Evolutionary conservation across 2,113 vertebrate species (phyloP).

Genomic region (Salminus brasiliensis): DNA sequence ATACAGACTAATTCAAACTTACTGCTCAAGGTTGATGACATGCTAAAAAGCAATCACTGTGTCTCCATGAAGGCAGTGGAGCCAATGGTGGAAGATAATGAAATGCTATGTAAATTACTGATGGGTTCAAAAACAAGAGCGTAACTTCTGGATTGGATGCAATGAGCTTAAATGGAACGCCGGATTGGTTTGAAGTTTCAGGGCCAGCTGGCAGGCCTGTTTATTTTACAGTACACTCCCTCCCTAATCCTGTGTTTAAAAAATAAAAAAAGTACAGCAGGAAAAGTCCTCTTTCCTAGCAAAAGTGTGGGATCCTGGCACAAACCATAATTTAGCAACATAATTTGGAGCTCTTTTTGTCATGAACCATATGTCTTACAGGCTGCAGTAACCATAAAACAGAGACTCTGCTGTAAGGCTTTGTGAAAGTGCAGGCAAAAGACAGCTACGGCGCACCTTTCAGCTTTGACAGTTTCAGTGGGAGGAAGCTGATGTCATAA

Average conservation of each 20-base stretch:
- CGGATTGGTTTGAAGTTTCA: neutral
- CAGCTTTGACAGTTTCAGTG: constrained; percentile 41
- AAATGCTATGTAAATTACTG: neutral
- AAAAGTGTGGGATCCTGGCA: neutral
- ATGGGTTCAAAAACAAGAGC: constrained; percentile 7
- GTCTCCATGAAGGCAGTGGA: neutral
- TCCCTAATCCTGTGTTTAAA: neutral
- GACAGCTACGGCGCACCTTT: neutral
- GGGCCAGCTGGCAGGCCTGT: neutral
- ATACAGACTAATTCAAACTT: constrained; percentile 13
- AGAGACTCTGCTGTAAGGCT: neutral
- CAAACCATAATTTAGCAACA: neutral
- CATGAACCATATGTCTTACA: neutral
- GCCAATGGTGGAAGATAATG: neutral
- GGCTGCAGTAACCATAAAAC: neutral
- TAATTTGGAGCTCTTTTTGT: neutral
- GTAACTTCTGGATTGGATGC: neutral
- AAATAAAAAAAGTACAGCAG: too few species aligned
- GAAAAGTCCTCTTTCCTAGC: neutral
- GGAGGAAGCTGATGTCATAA: constrained; percentile 35
- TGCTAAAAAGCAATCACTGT: constrained; percentile 14
- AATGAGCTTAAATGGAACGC: neutral
- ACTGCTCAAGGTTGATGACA: neutral
- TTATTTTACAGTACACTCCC: neutral
- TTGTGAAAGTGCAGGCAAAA: constrained; percentile 24